Conservation (phyloP, 1,140 invertebrate species). For the Coelopa frigida region DNA sequence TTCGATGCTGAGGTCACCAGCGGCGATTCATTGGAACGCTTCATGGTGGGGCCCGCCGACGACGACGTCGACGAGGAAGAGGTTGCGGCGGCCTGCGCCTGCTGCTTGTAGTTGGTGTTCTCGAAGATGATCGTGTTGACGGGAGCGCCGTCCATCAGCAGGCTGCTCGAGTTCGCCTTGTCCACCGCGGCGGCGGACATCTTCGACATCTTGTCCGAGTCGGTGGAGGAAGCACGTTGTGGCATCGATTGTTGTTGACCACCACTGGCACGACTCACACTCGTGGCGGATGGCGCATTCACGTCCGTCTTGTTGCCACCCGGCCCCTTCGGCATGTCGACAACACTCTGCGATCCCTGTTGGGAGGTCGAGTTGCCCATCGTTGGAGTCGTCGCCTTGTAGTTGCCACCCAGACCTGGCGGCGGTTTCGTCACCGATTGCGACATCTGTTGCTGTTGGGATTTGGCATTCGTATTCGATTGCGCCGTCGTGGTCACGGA, state of each 20-base stretch:
- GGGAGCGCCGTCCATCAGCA: slow-evolving; percentile 49
- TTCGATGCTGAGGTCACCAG: slow-evolving; percentile 5
- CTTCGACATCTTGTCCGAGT: slow-evolving; percentile 11
- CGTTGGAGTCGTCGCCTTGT: slow-evolving; percentile 12
- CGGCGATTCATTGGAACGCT: background rate
- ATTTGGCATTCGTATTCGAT: background rate
- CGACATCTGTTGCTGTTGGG: slow-evolving; percentile 9
- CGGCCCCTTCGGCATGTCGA: slow-evolving; percentile 20
- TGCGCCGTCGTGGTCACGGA: slow-evolving; percentile 7
- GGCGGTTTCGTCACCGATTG: slow-evolving; percentile 15
- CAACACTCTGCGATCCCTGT: background rate
- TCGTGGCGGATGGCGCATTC: slow-evolving; percentile 6
- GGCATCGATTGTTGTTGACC: background rate
- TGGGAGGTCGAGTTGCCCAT: slow-evolving; percentile 22
- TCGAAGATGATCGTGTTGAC: slow-evolving; percentile 88
- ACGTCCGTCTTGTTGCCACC: slow-evolving; percentile 9
- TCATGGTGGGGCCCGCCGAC: no score
- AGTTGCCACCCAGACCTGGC: slow-evolving; percentile 11
- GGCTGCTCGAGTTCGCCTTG: slow-evolving; percentile 4
- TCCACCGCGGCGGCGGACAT: background rate
- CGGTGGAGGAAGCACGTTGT: slow-evolving; percentile 5
- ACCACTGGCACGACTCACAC: background rate
- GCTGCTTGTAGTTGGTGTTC: slow-evolving; percentile 80
- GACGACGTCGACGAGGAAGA: slow-evolving; percentile 10
- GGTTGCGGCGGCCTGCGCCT: slow-evolving; percentile 51